These are phyloP conservation scores for Entomobrya proxima DNA, from an alignment of 2,888 invertebrate species.

Conservation along the genomic window DNA sequence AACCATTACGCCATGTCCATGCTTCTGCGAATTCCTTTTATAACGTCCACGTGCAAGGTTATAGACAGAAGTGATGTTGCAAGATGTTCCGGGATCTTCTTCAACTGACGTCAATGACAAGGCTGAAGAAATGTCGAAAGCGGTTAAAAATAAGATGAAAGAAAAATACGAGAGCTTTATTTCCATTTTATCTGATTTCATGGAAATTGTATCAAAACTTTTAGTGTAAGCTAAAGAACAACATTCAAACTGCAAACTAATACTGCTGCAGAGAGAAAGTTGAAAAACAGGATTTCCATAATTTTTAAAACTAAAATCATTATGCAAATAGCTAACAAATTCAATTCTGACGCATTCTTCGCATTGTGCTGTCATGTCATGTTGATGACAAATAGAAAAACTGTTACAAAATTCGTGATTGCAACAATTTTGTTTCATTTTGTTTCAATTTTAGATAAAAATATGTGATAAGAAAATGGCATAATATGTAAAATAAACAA, in stretches of 20 bases:
- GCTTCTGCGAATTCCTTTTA: not conserved
- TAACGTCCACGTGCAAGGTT: not conserved
- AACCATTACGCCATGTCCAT: slow-evolving; percentile 4
- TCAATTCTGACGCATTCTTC: too few species aligned
- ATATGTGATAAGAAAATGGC: too few species aligned
- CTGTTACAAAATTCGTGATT: too few species aligned
- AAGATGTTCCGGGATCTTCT: not conserved
- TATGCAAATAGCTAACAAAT: too few species aligned
- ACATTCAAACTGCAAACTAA: not conserved
- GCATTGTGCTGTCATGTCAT: too few species aligned
- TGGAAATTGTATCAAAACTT: not conserved
- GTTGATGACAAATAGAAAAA: too few species aligned
- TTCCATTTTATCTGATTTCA: slow-evolving; percentile 23
- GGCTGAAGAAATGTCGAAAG: not conserved
- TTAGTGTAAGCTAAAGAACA: not conserved
- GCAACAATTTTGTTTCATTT: too few species aligned
- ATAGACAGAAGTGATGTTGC: not conserved
- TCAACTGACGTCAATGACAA: not conserved
- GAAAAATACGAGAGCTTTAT: not conserved
- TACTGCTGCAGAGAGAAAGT: too few species aligned
- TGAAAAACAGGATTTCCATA: too few species aligned
- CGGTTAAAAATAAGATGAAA: not conserved
- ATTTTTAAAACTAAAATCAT: too few species aligned
- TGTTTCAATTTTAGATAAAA: too few species aligned
- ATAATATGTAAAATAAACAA: too few species aligned